Evolutionary conservation across 1,140 invertebrate genomes (phyloP), one percentile per base, ranked within the genome.

Genomic region (Marisa cornuarietis): DNA sequence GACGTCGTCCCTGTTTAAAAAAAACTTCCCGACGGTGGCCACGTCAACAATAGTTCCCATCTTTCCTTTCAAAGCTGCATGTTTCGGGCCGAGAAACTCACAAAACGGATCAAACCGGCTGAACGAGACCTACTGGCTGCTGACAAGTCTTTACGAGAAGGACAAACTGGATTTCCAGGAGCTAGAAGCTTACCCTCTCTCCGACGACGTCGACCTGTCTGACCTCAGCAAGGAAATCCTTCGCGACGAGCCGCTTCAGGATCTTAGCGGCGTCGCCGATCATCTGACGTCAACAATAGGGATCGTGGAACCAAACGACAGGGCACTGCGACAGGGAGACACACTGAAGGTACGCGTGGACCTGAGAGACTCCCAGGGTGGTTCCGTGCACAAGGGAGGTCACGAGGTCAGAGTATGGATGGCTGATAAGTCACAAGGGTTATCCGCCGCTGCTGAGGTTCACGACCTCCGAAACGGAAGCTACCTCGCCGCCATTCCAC

Each of bases 361-460:
- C 42, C 22, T 79, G 16, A 31, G 20, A n/a, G 78, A 79, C 42
- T 10, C 16, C 7, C 16, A 8, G 6, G 71, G 78, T 31, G 5
- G 26, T n/a, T 54, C 20, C 8, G 71, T 71, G 18, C 58, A 26
- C 9, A 61, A 42, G 13, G 78, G 78, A 71, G 78, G 78, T 62
- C 68, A 79, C 31, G 68, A 79, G 22, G 58, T 79, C 69, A 58
- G 78, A 61, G 58, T 79, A 20, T 49, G 71, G 51, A 79, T 79
- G 68, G 26, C 42, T 14, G 22, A 26, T 61, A 75, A 8, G 3
- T 10, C 54, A 7, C 24, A 6, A 20, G 62, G 18, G 18, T 42
- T 61, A 42, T 51, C 42, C 0, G 78, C 78, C 20, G 26, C 68
- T 20, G 78, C 18, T 31, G 58, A 79, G 26, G 69, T 79, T 3